Evolutionary conservation across 2,888 invertebrate species (phyloP), one percentile per base, ranked within the genome.

Genomic region (Drosophila colorata): DNA sequence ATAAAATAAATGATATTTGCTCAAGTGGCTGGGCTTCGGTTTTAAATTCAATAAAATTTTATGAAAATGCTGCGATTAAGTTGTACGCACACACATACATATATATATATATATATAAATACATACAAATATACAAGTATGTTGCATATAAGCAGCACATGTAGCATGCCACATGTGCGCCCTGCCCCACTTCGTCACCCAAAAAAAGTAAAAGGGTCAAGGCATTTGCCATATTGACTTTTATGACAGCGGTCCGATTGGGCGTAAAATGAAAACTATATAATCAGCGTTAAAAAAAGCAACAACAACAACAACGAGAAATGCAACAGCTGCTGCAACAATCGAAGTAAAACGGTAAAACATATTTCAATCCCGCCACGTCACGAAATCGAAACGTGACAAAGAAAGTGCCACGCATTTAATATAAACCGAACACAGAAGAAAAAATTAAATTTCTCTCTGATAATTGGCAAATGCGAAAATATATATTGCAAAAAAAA

Each of bases 21-120:
- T 64, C 81, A 85, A 88, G 88, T 83, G 78, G 74, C 75, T 56
- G 69, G 66, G 69, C 84, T 58, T 64, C 75, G 69, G 64, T 80
- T 87, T 86, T 87, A 88, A 86, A 86, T 86, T 86, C 89, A 88
- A 88, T 86, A 86, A 86, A 87, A 88, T 87, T 86, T 87, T 86
- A 88, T 86, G 85, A 87, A 86, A 86, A 84, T 87, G 74, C 70
- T 70, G 55, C 87, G 88, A 84, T 86, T 88, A 84, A 86, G 80
- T 69, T 86, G 75, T 73, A 61, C 53, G 64, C 51, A 66, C 51
- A 63, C 40, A 25, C 47, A 48, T 20, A 35, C 35, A 66, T 61
- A 53, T 59, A 65, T 38, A 63, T n/a, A n/a, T n/a, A n/a, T n/a
- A n/a, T n/a, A n/a, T n/a, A n/a, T 25, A 40, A 11, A 25, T 4